Evolutionary conservation across 2,797 vertebrate genomes (phyloP), one percentile per base, ranked within the genome.

Genomic region (Poeciliopsis paucimaculata): DNA sequence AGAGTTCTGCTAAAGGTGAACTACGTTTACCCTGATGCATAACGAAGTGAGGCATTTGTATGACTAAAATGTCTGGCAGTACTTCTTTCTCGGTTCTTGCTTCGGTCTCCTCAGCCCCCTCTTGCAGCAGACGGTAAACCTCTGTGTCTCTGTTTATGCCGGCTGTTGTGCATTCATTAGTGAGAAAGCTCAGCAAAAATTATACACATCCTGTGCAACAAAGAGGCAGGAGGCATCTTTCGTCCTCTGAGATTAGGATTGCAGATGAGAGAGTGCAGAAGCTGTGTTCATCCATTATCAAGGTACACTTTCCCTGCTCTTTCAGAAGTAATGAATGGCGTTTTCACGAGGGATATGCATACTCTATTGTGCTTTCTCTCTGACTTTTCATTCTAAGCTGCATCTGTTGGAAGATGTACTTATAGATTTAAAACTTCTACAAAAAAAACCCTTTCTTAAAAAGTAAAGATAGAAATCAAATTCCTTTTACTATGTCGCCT

Each of bases 1-100:
- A 86, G 82, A 88, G 86, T 72, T 83, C 90, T 84, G 85, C 78
- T 83, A 83, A 80, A 83, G 87, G 90, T 90, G 88, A 86, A 75
- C 72, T 78, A 83, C 86, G 79, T 86, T 66, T 9, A 34, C 81
- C 77, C 74, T 79, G 80, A 88, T 84, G 83, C 73, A 72, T 87
- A 85, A 82, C 80, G 82, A 82, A 90, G 81, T 77, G 68, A 84
- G 72, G 46, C 76, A 80, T 89, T 88, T 85, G 72, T 88, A 73
- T 81, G 82, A 87, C 76, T 82, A 83, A 87, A 84, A 77, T 72
- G 80, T 18, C 53, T 53, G 76, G 47, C 18, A 20, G 84, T 77
- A 73, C 82, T 85, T 86, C 79, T 77, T 71, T 80, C 73, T 81
- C 55, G 18, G 75, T 62, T 26, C 49, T 68, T 31, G 73, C 82